Base-by-base conservation (phyloP, 2,113 vertebrate species). In the Alces alces region DNA sequence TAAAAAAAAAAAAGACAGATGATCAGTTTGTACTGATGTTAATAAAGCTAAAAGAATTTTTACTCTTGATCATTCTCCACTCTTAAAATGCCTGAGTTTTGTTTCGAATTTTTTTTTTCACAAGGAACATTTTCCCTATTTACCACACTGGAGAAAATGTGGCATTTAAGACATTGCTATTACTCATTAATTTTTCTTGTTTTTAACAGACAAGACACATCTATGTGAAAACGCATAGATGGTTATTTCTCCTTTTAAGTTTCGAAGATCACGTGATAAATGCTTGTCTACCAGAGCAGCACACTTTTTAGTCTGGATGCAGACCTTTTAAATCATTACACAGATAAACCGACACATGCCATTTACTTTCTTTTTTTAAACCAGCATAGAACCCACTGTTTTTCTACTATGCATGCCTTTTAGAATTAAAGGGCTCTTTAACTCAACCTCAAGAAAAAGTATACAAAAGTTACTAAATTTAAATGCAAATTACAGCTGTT, bases 1-100 rank as follows among this genome's bases (percentile, higher is more conserved):
- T 99, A 96, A 84, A 99, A 99, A 93, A 84, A 60, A 88, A 7
- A 96, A 43, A 96, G 39, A 89, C 2, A 86, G 36, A 90, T 16
- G 14, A 95, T 97, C 43, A 85, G 25, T 94, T 91, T 94, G 76
- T 78, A 70, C 88, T 90, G 93, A 93, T 85, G 58, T 60, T 76
- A 85, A 90, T 60, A 28, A 92, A 88, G 52, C 64, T 76, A 58
- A 64, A 58, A 61, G 45, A 73, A 43, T 86, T 94, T 95, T 89
- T 88, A 93, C 27, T 86, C 47, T 86, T 60, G 54, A 64, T 86
- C n/a, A 33, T 70, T 79, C 94, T 27, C 54, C 61, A 45, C 25
- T 84, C 28, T 21, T 28, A 47, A n/a, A 96, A 36, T 84, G 16
- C 21, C 83, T 6, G 25, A 87, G 43, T 86, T 95, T 86, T 91